phyloP scores from a whole-genome alignment of 92 coral and sea anemone species.

The Palythoa heliodiscus region DNA sequence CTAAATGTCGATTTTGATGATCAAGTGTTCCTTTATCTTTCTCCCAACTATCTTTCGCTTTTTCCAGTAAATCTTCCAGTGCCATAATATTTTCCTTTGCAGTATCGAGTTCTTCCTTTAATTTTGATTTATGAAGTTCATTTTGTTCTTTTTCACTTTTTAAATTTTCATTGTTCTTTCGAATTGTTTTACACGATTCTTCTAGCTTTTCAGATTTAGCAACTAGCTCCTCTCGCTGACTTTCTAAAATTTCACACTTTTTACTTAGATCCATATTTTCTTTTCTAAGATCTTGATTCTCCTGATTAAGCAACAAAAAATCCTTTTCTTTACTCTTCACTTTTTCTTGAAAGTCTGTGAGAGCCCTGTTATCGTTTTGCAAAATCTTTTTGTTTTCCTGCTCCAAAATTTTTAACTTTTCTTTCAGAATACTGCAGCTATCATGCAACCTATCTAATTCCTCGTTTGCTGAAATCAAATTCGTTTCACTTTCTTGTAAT shows the following conservation, averaged over 20 bases:
- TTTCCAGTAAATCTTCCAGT: constrained; percentile 59
- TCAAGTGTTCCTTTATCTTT: constrained; percentile 62
- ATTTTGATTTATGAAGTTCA: constrained; percentile 47
- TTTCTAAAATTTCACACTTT: constrained; percentile 67
- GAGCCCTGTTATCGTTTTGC: constrained; percentile 31
- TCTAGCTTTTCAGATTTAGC: constrained; percentile 64
- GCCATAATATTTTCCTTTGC: constrained; percentile 63
- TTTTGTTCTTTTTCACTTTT: constrained; percentile 63
- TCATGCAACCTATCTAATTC: constrained; percentile 65
- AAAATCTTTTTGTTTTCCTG: constrained; percentile 22
- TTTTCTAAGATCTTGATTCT: constrained; percentile 53
- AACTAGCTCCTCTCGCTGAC: constrained; percentile 66
- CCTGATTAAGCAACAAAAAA: constrained; percentile 44
- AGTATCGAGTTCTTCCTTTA: constrained; percentile 68
- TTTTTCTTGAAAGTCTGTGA: constrained; percentile 39
- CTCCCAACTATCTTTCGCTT: constrained; percentile 47
- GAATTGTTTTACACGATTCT: constrained; percentile 64
- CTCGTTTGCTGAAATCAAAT: constrained; percentile 48
- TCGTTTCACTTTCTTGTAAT: constrained; percentile 54
- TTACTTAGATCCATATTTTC: constrained; percentile 56
- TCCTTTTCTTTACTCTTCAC: constrained; percentile 53
- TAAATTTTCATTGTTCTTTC: constrained; percentile 64
- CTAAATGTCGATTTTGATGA: constrained; percentile 55
- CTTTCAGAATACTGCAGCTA: constrained; percentile 43
- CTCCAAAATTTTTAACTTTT: constrained; percentile 46